Evolutionary conservation across 2,888 invertebrate species (phyloP), one percentile per base, ranked within the genome.

Genomic region (Subacronicta megacephala): DNA sequence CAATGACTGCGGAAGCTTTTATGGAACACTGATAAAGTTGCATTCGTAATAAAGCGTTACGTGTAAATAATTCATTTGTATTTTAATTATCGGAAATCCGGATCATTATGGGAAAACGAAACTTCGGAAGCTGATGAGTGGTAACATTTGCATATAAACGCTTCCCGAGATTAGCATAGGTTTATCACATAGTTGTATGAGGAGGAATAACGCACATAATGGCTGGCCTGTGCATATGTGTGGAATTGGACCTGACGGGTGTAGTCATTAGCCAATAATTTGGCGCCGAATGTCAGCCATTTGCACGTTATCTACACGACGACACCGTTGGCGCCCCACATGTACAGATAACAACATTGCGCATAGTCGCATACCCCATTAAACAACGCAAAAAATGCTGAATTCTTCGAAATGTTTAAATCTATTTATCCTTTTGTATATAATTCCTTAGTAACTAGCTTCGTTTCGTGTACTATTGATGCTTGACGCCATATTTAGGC

Each of bases 261-360:
- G 52, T 51, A 38, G 38, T 65, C 65, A 67, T 77, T 70, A 71
- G 58, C 44, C 31, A 20, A 54, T 56, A 52, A 70, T 73, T 75
- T 68, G 77, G 67, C 69, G 70, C 53, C 66, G 62, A 26, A n/a
- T n/a, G n/a, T n/a, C 49, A 46, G 49, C 60, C 61, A 72, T 77
- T 75, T 62, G 56, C 72, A 67, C 72, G 73, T 63, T 77, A 77
- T 78, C 77, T 64, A 56, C 46, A 36, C 26, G 52, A 41, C 66
- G 52, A 37, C 29, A 3, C 17, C 33, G 7, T 33, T 49, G 61
- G 61, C 68, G 68, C 55, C 71, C 56, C 63, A 59, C 63, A 54
- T 53, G 13, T 41, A 44, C 55, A 65, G 66, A 62, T 72, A 55
- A 38, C 47, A 43, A 31, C 44, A 23, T 26, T 42, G 29, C 42